Base-by-base conservation (phyloP, 2,888 invertebrate genomes). In the Heteromyza rotundicornis region DNA sequence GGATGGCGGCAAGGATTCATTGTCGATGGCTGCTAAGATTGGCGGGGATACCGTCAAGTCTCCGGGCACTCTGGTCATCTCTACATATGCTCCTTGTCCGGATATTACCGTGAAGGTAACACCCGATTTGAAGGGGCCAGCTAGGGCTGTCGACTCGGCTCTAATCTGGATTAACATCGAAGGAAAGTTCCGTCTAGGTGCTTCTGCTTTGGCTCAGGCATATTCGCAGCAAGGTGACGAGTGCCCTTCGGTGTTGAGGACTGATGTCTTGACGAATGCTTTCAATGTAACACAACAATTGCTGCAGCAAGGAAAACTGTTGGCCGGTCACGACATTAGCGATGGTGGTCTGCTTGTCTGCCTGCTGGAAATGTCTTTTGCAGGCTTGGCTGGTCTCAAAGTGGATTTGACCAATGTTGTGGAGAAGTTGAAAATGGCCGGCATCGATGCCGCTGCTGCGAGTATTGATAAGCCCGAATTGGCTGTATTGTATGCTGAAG, bases 1-100 rank as follows among this genome's bases (percentile, higher is more conserved):
- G 19, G 98, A 98, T 81, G 98, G 98, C 32, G 96, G 98, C 50
- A 98, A 99, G 84, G 98, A 98, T 85, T 96, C 97, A 7, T 85
- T 99, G 17, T 96, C 96, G 59, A 99, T 98, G 98, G 94, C 97
- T 54, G 96, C 97, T 1, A 87, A 93, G 71, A 91, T 96, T 7
- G 88, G 86, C 0, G 86, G 86, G 1, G 85, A 90, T 61, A 85
- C 87, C 68, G 88, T 92, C 0, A 91, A 90, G 77, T 90, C 92
- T 0, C 92, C 92, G 32, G 96, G 96, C 19, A 94, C 96, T 0
- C 84, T 98, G 57, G 98, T 98, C 0, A 89, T 99, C n/a, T 98
- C 98, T 0, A 91, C 94, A 0, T 99, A 98, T 82, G 98, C 95
- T 0, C 95, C 96, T 0, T 98, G 98, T 80, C 93, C 95, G 0